These are phyloP conservation scores for Steinernema scapterisci DNA, from an alignment of 2,888 invertebrate genomes.

Conservation along the genomic window DNA sequence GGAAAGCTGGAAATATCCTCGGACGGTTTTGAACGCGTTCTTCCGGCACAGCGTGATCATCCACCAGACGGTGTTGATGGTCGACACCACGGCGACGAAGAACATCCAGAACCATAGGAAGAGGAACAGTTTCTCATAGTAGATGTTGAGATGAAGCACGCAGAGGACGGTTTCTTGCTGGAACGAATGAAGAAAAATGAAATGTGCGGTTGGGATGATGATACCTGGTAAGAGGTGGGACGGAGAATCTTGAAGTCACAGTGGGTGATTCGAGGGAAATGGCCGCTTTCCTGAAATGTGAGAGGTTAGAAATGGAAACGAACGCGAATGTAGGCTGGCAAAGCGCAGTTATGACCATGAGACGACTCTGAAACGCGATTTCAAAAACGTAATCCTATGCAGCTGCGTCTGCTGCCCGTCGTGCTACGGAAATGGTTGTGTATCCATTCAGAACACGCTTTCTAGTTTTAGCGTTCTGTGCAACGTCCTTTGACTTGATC, in stretches of 20 bases:
- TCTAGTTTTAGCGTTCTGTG: no score
- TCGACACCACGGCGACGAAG: slow-evolving; percentile 59
- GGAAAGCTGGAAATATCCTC: slow-evolving; percentile 20
- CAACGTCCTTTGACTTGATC: no score
- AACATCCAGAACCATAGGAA: slow-evolving; percentile 67
- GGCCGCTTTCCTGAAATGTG: slow-evolving; percentile 55
- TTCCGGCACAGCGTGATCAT: slow-evolving; percentile 44
- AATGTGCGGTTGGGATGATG: background rate
- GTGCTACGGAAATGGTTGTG: no score
- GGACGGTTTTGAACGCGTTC: slow-evolving; percentile 40
- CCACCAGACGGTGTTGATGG: slow-evolving; percentile 59
- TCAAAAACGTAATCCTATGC: no score
- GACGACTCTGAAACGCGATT: no score
- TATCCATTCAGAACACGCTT: no score
- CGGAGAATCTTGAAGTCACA: slow-evolving; percentile 63
- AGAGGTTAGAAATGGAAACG: background rate
- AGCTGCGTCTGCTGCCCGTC: no score
- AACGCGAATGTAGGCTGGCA: no score
- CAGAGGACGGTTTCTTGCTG: slow-evolving; percentile 66
- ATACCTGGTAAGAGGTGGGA: slow-evolving; percentile 58
- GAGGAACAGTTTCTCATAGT: slow-evolving; percentile 66
- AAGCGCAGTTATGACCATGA: no score
- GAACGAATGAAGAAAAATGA: background rate
- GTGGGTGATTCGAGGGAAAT: slow-evolving; percentile 65
- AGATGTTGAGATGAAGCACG: slow-evolving; percentile 66